A percentile compares a stretch with the other conserved stretches of the same genome.
phyloP scores from a whole-genome alignment of 1,140 invertebrate genomes.

The Polypedilum vanderplanki region DNA sequence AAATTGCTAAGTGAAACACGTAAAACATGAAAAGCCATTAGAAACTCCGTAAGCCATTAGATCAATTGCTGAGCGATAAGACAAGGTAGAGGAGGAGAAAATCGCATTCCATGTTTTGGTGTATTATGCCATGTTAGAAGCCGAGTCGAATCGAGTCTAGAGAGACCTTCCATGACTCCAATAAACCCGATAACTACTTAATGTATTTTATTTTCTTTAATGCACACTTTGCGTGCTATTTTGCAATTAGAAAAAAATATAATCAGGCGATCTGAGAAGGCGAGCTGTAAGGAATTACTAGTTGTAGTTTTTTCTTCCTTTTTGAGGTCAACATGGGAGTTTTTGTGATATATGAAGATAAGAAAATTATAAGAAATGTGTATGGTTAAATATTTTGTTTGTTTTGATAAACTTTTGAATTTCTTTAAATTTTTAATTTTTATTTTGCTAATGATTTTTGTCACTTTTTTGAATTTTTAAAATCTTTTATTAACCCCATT shows the following conservation, averaged over 20 bases:
- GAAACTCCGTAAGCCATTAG: constrained; percentile 10
- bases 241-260: constrained; percentile 13
- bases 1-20: constrained; percentile 12
- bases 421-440: too few species aligned
- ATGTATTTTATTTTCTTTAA: constrained; percentile 1
- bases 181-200: constrained; percentile 15
- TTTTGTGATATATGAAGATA: too few species aligned
- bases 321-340: too few species aligned
- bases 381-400: too few species aligned
- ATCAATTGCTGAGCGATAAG: constrained; percentile 1
- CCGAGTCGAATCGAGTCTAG: not conserved
- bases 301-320: too few species aligned
- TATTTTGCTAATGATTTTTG: too few species aligned
- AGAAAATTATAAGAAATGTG: too few species aligned
- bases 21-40: constrained; percentile 19
- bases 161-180: not conserved
- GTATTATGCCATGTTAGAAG: constrained; percentile 5
- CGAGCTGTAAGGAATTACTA: too few species aligned
- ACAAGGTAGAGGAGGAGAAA: not conserved
- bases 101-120: constrained; percentile 10
- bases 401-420: too few species aligned
- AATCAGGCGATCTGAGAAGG: not conserved
- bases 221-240: constrained; percentile 11
- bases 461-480: too few species aligned
- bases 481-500: too few species aligned